Conservation (phyloP, 2,113 vertebrate species). For the Alces alces region DNA sequence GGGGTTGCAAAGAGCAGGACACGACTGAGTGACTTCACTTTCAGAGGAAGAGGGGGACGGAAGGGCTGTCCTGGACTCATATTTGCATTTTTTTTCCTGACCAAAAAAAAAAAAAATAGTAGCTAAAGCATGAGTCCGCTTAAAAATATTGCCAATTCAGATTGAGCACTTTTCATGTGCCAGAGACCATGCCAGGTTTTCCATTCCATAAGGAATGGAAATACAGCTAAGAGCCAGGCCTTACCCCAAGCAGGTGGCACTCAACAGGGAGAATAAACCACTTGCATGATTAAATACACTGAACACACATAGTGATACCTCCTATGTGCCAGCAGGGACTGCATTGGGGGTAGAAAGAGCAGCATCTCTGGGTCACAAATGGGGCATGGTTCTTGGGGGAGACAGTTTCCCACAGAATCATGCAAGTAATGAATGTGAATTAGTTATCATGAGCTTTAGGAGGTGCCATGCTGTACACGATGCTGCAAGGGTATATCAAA, state of each 20-base stretch:
- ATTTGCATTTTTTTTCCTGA: constrained; percentile 42
- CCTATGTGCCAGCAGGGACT: not conserved
- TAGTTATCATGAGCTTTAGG: not conserved
- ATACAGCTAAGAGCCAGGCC: not conserved
- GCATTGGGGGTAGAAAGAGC: not conserved
- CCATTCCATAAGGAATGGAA: not conserved
- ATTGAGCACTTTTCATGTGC: not conserved
- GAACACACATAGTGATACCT: not conserved
- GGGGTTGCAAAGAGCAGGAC: not conserved
- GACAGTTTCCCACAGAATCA: not conserved
- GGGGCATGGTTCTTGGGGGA: not conserved
- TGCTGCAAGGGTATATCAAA: not conserved
- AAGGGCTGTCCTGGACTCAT: constrained; percentile 45
- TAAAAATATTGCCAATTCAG: not conserved
- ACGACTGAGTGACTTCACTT: not conserved
- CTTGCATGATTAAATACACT: not conserved
- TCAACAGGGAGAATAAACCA: not conserved
- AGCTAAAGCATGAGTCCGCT: not conserved
- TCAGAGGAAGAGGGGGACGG: not conserved
- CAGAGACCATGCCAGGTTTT: not conserved
- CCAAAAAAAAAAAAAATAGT: not conserved
- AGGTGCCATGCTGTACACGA: not conserved
- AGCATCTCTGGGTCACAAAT: not conserved
- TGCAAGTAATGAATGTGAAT: not conserved
- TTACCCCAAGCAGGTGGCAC: not conserved